Base-by-base conservation (phyloP, 2,113 vertebrate genomes). In the Sceloporus undulatus region DNA sequence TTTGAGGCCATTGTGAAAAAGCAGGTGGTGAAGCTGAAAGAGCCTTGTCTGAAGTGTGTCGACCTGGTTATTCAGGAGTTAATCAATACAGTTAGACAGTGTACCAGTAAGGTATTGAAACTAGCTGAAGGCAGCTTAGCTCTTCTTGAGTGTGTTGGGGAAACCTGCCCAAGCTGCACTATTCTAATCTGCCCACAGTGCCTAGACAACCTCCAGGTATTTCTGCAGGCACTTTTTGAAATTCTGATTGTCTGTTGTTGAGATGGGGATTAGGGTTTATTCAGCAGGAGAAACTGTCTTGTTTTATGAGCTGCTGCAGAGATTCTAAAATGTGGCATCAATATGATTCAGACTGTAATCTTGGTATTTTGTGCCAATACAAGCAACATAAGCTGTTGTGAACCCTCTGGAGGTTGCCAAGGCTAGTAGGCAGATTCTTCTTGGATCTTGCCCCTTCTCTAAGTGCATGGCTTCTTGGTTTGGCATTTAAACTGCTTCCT, bases 1-100 rank as follows among this genome's bases (percentile, higher is more conserved):
- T 99, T 99, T 93, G 98, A 99, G 96, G 98, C 98, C 95, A 99
- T 99, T 77, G 98, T 99, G 93, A 99, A 99, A 97, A 99, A 99
- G 97, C 99, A 99, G 97, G 97, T 99, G 96, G 97, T 98, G 96
- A 99, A 99, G 98, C 98, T 99, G 96, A 99, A 98, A 97, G 98
- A 98, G 93, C 99, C 99, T 54, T 99, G 98, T 95, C 97, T 99
- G 95, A 99, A 99, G 91, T 99, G 98, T 62, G 98, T 99, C 95
- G 99, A 99, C 94, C 95, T 99, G 92, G 99, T 99, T 94, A 98
- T 99, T 94, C 98, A 97, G 92, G 98, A 99, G 95, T 95, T 99
- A 93, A 98, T 98, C 88, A 97, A 96, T 83, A 98, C 99, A 92
- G 96, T 99, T 95, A 97, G 98, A 95, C 99, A 99, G 96, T 98